phyloP scores from a whole-genome alignment of 1,140 invertebrate species.

The Acyrthosiphon pisum region DNA sequence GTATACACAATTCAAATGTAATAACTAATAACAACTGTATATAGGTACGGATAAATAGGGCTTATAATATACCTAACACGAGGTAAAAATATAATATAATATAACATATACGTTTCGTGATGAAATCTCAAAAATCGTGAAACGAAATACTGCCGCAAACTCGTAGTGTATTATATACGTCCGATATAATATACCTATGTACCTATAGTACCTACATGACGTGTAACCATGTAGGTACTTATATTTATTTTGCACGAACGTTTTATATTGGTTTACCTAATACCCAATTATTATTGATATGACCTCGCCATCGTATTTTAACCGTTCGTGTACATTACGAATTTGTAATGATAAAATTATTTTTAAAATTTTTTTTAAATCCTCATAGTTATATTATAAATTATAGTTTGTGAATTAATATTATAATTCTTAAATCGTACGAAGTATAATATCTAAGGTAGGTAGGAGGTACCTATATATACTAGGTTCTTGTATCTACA shows the following conservation, averaged over 20 bases:
- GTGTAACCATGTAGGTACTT: not conserved
- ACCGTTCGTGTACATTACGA: not conserved
- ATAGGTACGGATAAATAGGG: not conserved
- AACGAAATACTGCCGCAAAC: constrained; percentile 7
- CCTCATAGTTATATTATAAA: no score
- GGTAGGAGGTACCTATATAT: no score
- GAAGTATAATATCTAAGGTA: not conserved
- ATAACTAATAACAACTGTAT: not conserved
- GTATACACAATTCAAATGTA: not conserved
- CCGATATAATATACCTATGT: not conserved
- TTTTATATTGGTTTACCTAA: constrained; percentile 11
- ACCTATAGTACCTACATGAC: not conserved
- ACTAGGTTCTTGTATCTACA: not conserved
- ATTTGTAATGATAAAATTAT: not conserved
- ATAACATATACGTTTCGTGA: not conserved
- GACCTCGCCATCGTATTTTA: not conserved
- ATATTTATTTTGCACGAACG: not conserved
- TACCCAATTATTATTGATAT: not conserved
- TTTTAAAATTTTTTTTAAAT: not conserved
- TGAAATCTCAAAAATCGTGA: constrained; percentile 1
- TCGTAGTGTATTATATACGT: not conserved
- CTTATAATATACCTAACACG: not conserved
- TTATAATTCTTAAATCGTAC: not conserved
- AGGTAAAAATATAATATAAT: not conserved
- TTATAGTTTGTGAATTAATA: no score